These are phyloP conservation scores for Malurus alboscapulatus DNA, from an alignment of 2,113 vertebrate genomes.

Conservation along the genomic window DNA sequence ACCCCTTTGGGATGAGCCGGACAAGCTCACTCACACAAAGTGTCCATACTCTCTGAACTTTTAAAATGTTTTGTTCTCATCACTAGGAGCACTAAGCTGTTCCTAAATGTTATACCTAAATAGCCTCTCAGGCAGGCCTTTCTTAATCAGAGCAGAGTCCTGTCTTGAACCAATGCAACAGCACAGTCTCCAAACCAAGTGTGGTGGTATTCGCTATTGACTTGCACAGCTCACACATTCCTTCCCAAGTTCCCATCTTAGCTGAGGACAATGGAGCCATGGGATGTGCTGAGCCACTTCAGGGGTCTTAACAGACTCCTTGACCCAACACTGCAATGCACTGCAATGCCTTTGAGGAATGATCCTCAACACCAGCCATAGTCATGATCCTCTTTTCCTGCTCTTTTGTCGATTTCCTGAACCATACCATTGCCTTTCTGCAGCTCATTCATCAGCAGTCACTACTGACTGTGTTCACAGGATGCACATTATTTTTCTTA, in stretches of 20 bases:
- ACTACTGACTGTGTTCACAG: background rate
- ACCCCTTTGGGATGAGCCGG: background rate
- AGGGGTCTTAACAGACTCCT: background rate
- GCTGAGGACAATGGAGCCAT: background rate
- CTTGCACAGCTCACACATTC: background rate
- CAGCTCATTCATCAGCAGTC: constrained; percentile 25
- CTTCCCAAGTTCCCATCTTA: background rate
- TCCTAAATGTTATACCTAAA: background rate
- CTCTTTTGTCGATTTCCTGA: background rate
- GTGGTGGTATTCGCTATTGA: background rate
- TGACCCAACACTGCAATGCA: background rate
- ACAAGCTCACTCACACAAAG: background rate
- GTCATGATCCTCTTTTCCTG: background rate
- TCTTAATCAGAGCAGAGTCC: background rate
- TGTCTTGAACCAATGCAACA: accelerated
- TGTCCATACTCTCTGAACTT: background rate
- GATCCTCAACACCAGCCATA: background rate
- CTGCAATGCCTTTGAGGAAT: background rate
- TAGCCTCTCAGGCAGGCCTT: background rate
- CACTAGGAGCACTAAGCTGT: background rate
- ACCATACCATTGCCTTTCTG: background rate
- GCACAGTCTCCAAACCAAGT: background rate
- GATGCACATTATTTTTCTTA: constrained; percentile 21
- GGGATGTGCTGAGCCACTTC: background rate
- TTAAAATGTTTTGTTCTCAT: background rate